Base-by-base conservation (phyloP, 2,888 invertebrate genomes). In the Cenopis cana region DNA sequence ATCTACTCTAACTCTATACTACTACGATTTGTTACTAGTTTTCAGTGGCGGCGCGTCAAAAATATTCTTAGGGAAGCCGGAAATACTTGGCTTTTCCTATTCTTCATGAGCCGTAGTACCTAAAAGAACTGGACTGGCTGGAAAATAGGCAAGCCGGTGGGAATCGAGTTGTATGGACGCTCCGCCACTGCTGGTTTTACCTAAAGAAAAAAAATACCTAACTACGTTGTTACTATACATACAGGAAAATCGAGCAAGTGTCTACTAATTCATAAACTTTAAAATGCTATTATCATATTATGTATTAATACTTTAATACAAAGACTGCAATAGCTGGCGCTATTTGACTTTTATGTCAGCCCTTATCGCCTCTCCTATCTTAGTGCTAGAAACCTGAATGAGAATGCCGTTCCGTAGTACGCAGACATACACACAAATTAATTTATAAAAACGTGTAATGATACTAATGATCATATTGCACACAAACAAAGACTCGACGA, bases 401-500 rank as follows among this genome's bases (percentile, higher is more conserved):
- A 70, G 59, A 70, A 68, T 68, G 46, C 62, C 69, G 64, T 57
- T 57, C 41, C 59, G 65, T 70, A 70, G 54, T 69, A 70, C 65
- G 54, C 65, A 65, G 18, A 70, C 59, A 64, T 41, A 36, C 49
- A 17, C 64, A 74, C 75, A 61, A n/a, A n/a, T n/a, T n/a, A 73
- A 74, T 73, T 70, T 73, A 74, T 69, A 77, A 79, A 81, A 84
- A 84, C 82, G 79, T 80, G n/a, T n/a, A n/a, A n/a, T n/a, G n/a
- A n/a, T n/a, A n/a, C n/a, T n/a, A 78, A 76, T 78, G 76, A 79
- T 50, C 57, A 69, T 57, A 76, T 75, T 76, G 76, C 79, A 77
- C 79, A 80, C 81, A 84, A 81, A 80, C 80, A 81, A 82, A 81
- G 79, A 76, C 77, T 74, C 75, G 76, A 79, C 76, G 79, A 81